Base-by-base conservation (phyloP, 2,797 vertebrate genomes). In the Loriculus beryllinus region DNA sequence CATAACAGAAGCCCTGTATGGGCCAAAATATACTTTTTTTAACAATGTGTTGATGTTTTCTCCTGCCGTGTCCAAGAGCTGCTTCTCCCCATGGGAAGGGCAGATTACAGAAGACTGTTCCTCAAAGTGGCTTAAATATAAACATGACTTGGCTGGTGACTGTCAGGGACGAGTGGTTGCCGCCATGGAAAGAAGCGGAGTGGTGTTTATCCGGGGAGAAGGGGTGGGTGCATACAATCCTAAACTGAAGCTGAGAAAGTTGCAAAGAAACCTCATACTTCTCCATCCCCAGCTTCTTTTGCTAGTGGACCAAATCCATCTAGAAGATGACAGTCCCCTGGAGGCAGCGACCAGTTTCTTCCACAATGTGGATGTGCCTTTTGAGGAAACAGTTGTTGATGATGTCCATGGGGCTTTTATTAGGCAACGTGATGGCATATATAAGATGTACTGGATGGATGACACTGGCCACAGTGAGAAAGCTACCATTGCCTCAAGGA, bases 381-480 rank as follows among this genome's bases (percentile, higher is more conserved):
- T 99, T 94, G 98, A 98, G 94, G 97, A 97, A 45, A 98, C 98
- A 0, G 97, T 97, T 48, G 95, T 98, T 15, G 98, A 99, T 10
- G 98, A 98, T 4, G 97, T 99, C 59, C 98, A 99, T 0, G 99
- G 99, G 47, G 99, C 98, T 11, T 98, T 98, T 71, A 97, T 99
- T 60, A 97, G 97, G 84, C 98, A 99, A 8, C 98, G 97, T 22
- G 97, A 98, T 42, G 98, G 98, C 39, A 96, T 97, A 6, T 99
- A 99, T 95, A 99, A 98, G 95, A 99, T 99, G 99, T 99, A 99
- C 97, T 99, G 99, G 99, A 98, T 99, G 98, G 99, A 99, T 5
- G 99, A 99, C 91, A 98, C 98, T 13, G 99, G 98, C 60, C 97
- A 97, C 95, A 99, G 99, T 21, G 98, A 98, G 94, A 98, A 98